Base-by-base conservation (phyloP, 2,888 invertebrate species). In the Teleogryllus oceanicus region DNA sequence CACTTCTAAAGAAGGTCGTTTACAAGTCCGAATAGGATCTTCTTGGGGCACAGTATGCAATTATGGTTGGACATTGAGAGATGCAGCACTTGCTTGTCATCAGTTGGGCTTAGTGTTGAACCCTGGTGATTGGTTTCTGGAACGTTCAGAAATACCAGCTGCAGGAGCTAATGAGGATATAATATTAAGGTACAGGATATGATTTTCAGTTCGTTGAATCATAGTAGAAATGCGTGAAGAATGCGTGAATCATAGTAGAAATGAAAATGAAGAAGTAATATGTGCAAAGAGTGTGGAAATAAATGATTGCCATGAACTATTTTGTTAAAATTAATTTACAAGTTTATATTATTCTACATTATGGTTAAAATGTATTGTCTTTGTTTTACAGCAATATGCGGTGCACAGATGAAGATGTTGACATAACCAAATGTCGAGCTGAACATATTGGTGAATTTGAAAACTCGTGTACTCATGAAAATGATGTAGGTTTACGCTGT, bases 31-130 rank as follows among this genome's bases (percentile, higher is more conserved):
- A 84, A 89, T 98, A 12, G 92, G 94, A 81, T 94, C 93, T 0
- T 92, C 93, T 86, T 99, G 99, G 99, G 99, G 99, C 62, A 98
- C 98, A 0, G 96, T 99, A 1, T 99, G 99, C 86, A 96, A 96
- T 87, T 96, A 99, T 86, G 95, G 94, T 77, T 99, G 99, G 98
- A 97, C 94, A 76, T 93, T 96, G 24, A 89, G 92, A 76, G 94
- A 96, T 85, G 97, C 99, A 0, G 96, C 97, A 0, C 88, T 99
- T 78, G 97, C 96, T 1, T 99, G 99, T 85, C 95, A 98, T 87
- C 98, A 99, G 87, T 88, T 99, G 82, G 99, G 99, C 0, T 90
- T 96, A 82, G 95, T 95, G 0, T 90, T 98, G 20, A 97, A 99
- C 87, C 97, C 97, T 0, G 92, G 94, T 83, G 95, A 97, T 87